A percentile compares a stretch with the other conserved stretches of the same genome.
Evolutionary conservation across 2,797 vertebrate species (phyloP).

Genomic region (Oreonectes daqikongensis): DNA sequence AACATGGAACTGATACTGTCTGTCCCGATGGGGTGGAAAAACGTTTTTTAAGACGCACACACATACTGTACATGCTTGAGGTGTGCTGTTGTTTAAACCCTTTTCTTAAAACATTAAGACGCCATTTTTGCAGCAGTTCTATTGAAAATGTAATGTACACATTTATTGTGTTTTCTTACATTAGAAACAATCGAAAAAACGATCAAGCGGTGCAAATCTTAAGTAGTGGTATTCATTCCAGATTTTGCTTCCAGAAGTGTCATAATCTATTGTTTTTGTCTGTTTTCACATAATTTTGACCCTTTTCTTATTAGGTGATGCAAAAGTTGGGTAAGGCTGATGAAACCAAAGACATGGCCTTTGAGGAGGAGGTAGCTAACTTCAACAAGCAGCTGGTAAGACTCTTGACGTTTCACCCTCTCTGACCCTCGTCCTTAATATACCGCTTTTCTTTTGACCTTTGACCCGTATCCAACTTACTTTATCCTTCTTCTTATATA

Average conservation of each 20-base stretch:
- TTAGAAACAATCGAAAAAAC: too few relatives aligned
- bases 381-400: slow-evolving; percentile 98
- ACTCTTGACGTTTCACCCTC: not conserved
- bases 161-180: not conserved
- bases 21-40: not conserved
- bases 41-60: not conserved
- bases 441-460: slow-evolving; percentile 9
- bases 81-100: not conserved
- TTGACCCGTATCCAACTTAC: not conserved
- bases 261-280: too few relatives aligned
- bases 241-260: too few relatives aligned
- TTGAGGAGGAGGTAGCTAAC: slow-evolving; percentile 91
- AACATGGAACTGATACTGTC: slow-evolving; percentile 32
- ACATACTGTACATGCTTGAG: not conserved
- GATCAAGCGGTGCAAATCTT: too few relatives aligned
- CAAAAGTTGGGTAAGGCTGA: slow-evolving; percentile 88
- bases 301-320: slow-evolving; percentile 80
- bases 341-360: slow-evolving; percentile 77
- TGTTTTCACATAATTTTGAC: not conserved
- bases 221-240: too few relatives aligned
- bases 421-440: slow-evolving; percentile 7
- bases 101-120: not conserved
- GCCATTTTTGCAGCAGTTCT: too few relatives aligned
- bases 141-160: too few relatives aligned
- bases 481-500: not conserved